Evolutionary conservation across 2,113 vertebrate genomes (phyloP).

Genomic region (Triplophysa dalaica): DNA sequence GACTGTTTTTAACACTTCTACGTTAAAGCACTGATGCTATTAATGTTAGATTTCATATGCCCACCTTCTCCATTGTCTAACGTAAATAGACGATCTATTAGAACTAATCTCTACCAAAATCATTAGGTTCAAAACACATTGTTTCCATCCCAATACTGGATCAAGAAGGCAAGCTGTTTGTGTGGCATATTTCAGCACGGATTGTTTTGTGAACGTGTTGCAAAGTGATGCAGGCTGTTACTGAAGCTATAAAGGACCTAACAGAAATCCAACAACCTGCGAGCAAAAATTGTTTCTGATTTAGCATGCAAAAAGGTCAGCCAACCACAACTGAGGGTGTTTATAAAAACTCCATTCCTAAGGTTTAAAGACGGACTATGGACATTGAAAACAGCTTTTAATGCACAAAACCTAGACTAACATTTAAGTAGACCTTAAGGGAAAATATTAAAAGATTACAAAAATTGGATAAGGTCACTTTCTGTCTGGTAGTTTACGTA

Average conservation of each 20-base stretch:
- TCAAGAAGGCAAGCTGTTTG: too few relatives aligned
- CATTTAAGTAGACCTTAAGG: neutral
- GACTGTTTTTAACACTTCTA: constrained; percentile 7
- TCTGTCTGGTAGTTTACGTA: neutral
- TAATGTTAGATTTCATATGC: too few relatives aligned
- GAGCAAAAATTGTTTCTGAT: neutral
- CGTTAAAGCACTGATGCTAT: too few relatives aligned
- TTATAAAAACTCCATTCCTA: neutral
- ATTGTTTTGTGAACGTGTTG: too few relatives aligned
- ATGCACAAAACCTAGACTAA: neutral
- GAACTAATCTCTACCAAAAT: too few relatives aligned
- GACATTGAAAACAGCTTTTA: neutral
- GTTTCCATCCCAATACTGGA: too few relatives aligned
- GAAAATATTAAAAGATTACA: neutral
- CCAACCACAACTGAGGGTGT: neutral
- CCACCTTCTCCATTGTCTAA: too few relatives aligned
- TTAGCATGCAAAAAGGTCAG: neutral
- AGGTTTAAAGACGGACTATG: neutral
- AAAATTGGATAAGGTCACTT: neutral
- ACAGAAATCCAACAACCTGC: neutral
- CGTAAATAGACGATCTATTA: too few relatives aligned
- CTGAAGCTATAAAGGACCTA: neutral
- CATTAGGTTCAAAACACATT: too few relatives aligned
- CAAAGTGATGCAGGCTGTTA: too few relatives aligned
- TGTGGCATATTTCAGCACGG: too few relatives aligned